Evolutionary conservation across 2,888 invertebrate genomes (phyloP), one percentile per base, ranked within the genome.

Genomic region (Galeruca laticollis): DNA sequence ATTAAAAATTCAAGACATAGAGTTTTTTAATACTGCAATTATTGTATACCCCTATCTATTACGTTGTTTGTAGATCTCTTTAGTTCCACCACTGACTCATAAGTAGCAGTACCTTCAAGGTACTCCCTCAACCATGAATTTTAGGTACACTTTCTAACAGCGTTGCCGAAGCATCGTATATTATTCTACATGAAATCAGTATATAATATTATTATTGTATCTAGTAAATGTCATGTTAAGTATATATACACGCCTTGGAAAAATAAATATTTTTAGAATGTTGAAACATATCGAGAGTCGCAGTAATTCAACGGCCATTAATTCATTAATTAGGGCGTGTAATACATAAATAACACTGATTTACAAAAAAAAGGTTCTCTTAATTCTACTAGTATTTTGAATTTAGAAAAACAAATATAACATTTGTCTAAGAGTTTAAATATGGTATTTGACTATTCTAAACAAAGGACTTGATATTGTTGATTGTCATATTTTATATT

Each of bases 101-200:
- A 73, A 74, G 37, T 26, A 26, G 3, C 3, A 26, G 26, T 68
- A 59, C 75, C 79, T 79, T 79, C 77, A 73, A 74, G 73, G 69
- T 71, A 75, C 63, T 72, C 77, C 77, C 68, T 79, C 78, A 80
- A 79, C 75, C 80, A 79, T 81, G 75, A 81, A 81, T 79, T 79
- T 40, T 76, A 78, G 77, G 77, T 78, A 79, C 73, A 79, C 78
- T 80, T 80, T 81, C 80, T 79, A 79, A 78, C 80, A 78, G 61
- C 71, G 78, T 79, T 81, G 79, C 80, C 79, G 76, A 56, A 69
- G 75, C 67, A 78, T 80, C 78, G 78, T 79, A 69, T 78, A 73
- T 40, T 40, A 40, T 40, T 40, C 13, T 40, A 40, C 10, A 40
- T 13, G 13, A 40, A 40, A 6, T 5, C 13, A 40, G 6, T n/a